Conservation (phyloP, 2,888 invertebrate genomes). For the Acanthosepion esculentum region DNA sequence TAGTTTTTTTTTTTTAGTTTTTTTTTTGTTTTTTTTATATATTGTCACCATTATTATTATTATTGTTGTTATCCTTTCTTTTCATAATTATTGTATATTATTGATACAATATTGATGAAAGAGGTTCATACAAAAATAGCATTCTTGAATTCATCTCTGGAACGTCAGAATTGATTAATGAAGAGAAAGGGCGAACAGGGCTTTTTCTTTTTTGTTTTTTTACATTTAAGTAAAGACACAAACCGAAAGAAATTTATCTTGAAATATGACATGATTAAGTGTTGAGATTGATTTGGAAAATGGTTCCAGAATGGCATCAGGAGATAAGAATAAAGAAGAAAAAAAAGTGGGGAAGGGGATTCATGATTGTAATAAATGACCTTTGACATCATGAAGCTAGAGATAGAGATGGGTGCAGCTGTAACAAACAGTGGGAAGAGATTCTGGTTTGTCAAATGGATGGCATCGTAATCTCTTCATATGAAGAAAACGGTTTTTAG, state of each 20-base stretch:
- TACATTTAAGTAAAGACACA: not conserved
- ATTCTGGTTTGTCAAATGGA: slow-evolving; percentile 17
- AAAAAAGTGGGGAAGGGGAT: not conserved
- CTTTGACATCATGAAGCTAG: not conserved
- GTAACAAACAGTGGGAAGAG: slow-evolving; percentile 10
- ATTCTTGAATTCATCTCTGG: slow-evolving; percentile 44
- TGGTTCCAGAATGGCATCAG: no score
- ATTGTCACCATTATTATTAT: not conserved
- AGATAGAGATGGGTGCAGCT: not conserved
- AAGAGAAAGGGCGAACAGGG: not conserved
- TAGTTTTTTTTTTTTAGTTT: not conserved
- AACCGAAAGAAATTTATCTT: not conserved
- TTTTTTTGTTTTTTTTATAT: not conserved
- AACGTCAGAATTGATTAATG: not conserved
- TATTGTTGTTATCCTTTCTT: slow-evolving; percentile 15
- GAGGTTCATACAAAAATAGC: slow-evolving; percentile 48
- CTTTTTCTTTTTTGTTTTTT: not conserved
- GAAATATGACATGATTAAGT: not conserved
- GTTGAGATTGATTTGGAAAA: not conserved
- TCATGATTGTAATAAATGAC: not conserved
- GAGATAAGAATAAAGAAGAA: no score
- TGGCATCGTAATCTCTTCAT: not conserved
- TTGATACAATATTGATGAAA: not conserved
- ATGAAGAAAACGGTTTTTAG: not conserved
- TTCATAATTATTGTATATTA: not conserved